Conservation (phyloP, 2,797 vertebrate genomes). For the Pterois miles region DNA sequence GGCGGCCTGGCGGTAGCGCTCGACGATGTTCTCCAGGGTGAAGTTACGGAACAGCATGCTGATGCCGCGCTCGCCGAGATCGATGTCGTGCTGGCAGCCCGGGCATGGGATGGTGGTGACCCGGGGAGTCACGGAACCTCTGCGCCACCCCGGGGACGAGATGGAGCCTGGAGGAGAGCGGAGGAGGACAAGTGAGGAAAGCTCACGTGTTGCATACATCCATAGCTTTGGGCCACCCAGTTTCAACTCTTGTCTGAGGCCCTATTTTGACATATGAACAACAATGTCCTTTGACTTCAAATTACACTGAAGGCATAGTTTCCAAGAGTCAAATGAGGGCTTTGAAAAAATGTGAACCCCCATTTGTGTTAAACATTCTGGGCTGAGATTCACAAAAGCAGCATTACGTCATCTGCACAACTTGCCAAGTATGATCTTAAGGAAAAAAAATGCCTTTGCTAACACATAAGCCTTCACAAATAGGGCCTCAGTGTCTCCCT, state of each 20-base stretch:
- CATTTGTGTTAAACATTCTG: conserved; percentile 36
- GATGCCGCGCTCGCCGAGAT: conserved; percentile 96
- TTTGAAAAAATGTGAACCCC: conserved; percentile 23
- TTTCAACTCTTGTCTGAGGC: conserved; percentile 63
- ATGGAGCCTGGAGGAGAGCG: conserved; percentile 76
- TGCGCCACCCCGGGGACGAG: conserved; percentile 90
- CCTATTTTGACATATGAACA: conserved; percentile 47
- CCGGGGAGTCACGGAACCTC: conserved; percentile 90
- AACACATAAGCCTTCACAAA: conserved; percentile 42
- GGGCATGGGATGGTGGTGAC: conserved; percentile 93
- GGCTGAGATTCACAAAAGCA: conserved; percentile 26
- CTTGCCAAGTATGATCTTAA: conserved; percentile 46
- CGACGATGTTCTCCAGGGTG: conserved; percentile 96
- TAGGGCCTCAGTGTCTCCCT: conserved; percentile 66
- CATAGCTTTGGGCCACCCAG: conserved; percentile 20
- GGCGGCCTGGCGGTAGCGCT: conserved; percentile 95
- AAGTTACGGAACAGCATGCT: conserved; percentile 97
- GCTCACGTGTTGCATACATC: not conserved
- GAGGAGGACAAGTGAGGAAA: conserved; percentile 39
- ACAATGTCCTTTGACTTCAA: conserved; percentile 28
- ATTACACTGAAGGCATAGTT: conserved; percentile 20
- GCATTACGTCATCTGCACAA: conserved; percentile 47
- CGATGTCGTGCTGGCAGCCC: conserved; percentile 93
- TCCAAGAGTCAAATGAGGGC: conserved; percentile 33
- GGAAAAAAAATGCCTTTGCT: conserved; percentile 46